Base-by-base conservation (phyloP, 2,113 vertebrate species). In the Scolopax mira region DNA sequence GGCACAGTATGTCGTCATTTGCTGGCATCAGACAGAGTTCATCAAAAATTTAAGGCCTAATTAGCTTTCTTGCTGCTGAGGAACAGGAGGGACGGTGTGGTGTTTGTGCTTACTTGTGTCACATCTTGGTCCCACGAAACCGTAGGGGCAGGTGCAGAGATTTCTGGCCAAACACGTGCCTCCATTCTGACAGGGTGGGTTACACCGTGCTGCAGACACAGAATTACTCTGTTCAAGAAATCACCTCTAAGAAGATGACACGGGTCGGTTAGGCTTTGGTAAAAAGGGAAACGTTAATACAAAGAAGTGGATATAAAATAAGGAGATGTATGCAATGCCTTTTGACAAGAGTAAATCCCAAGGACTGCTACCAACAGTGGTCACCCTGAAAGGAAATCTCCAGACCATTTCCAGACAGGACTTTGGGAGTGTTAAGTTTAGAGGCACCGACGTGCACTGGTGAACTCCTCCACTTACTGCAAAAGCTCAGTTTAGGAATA, bases 51-150 rank as follows among this genome's bases (percentile, higher is more conserved):
- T 66, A 90, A 84, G 86, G 11, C 19, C 6, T 31, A 31, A 69
- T 77, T 88, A 64, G 23, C 18, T 66, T 79, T 89, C 44, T 44
- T 85, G 18, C 23, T 77, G 28, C 41, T n/a, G 15, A 80, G 33
- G 9, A 88, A 54, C 7, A 44, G 41, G 10, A 51, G 9, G 41
- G 74, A 30, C 8, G 24, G 19, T 3, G 1, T 42, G 11, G 27
- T 3, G 35, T 57, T 81, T 95, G 70, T 78, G 65, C 99, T 99
- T 98, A 99, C 99, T 98, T 97, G 98, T 99, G 95, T 99, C 98
- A 98, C 99, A 99, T 90, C 98, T 97, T 51, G 98, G 98, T 93
- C 99, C 99, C 88, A 99, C 98, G 92, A 98, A 99, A 78, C 99
- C 99, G 10, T 99, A 99, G 1, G 98, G 96, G 81, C 99, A 99